These are phyloP conservation scores for Pagrus major DNA, from an alignment of 2,113 vertebrate species.

Conservation along the genomic window DNA sequence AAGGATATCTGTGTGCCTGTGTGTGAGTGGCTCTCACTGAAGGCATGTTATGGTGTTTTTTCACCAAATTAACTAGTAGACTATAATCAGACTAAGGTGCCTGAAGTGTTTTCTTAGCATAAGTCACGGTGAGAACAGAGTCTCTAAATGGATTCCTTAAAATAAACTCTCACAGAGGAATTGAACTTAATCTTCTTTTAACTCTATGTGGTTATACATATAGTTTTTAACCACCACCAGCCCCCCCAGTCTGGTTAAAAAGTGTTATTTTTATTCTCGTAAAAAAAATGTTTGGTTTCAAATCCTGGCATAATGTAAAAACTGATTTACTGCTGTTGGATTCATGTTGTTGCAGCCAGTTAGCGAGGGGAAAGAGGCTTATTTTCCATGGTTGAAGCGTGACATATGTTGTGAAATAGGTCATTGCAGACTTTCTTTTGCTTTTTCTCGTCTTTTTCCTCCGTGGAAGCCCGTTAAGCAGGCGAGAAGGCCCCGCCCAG, in stretches of 20 bases:
- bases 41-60: conserved; percentile 27
- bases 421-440: conserved; percentile 61
- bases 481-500: conserved; percentile 25
- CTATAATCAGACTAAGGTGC: conserved; percentile 47
- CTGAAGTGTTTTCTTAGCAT: conserved; percentile 53
- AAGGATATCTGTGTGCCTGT: conserved; percentile 29
- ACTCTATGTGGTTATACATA: no score
- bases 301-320: conserved; percentile 64
- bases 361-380: conserved; percentile 63
- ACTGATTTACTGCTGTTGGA: conserved; percentile 66
- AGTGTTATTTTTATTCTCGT: conserved; percentile 24
- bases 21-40: conserved; percentile 20
- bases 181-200: conserved; percentile 44
- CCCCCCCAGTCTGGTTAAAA: conserved; percentile 18
- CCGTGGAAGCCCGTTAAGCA: conserved; percentile 61
- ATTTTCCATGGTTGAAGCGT: conserved; percentile 73
- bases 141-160: conserved; percentile 48
- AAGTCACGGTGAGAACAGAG: conserved; percentile 23
- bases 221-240: no score
- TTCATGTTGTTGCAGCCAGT: conserved; percentile 69
- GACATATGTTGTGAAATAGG: conserved; percentile 73
- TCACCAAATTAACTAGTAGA: conserved; percentile 50
- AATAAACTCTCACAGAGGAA: conserved; percentile 44
- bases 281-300: conserved; percentile 27
- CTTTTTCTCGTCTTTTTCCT: conserved; percentile 59